phyloP scores from a whole-genome alignment of 2,113 vertebrate species.

The Nanger granti region DNA sequence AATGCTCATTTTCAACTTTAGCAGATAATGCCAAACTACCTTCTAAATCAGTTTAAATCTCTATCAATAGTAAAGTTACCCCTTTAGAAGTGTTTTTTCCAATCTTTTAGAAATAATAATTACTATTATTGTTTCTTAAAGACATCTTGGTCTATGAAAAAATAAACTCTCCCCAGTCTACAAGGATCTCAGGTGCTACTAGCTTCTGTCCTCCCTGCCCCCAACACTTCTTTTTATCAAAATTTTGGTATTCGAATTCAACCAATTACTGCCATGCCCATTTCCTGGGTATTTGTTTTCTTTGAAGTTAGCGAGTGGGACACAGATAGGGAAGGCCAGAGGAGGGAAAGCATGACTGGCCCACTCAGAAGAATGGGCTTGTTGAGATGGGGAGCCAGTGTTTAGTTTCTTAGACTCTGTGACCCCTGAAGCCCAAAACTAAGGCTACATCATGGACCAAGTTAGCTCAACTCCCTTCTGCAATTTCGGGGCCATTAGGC shows the following conservation, averaged over 20 bases:
- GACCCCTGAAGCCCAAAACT: too few relatives aligned
- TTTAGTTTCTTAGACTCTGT: not conserved
- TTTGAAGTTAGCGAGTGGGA: not conserved
- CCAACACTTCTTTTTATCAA: not conserved
- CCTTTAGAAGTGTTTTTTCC: not conserved
- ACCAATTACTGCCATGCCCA: not conserved
- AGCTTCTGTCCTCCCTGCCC: not conserved
- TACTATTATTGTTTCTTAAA: not conserved
- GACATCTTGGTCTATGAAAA: not conserved
- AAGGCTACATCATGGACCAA: not conserved
- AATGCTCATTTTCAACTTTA: not conserved
- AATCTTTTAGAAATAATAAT: not conserved
- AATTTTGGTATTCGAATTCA: not conserved
- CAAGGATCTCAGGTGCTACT: not conserved
- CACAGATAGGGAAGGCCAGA: not conserved
- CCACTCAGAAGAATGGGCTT: not conserved
- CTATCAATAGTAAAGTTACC: not conserved
- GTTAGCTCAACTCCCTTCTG: not conserved
- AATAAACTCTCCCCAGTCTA: not conserved
- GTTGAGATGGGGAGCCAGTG: not conserved
- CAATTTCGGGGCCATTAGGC: not conserved
- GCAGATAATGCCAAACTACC: not conserved
- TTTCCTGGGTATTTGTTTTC: not conserved
- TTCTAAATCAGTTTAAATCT: not conserved
- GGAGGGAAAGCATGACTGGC: not conserved